Evolutionary conservation across 2,797 vertebrate genomes (phyloP).

Genomic region (Masticophis lateralis): DNA sequence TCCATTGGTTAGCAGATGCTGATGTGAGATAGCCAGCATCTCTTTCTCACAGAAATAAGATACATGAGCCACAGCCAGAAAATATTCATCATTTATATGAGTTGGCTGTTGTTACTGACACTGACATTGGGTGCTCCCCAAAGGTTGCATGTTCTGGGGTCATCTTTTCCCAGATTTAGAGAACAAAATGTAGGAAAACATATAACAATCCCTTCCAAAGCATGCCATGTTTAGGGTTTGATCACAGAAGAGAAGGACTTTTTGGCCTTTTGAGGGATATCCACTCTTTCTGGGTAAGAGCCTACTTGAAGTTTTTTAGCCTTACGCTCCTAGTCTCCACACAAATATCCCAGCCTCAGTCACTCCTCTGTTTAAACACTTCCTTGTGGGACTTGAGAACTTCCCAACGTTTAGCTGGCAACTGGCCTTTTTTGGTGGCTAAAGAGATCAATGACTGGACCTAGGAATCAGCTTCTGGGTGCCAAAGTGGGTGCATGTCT

Average conservation of each 20-base stretch:
- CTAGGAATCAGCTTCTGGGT: slow-evolving; percentile 38
- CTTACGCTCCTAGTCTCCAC: background rate
- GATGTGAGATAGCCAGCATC: background rate
- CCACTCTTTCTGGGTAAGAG: background rate
- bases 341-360: background rate
- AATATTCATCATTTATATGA: slow-evolving; percentile 11
- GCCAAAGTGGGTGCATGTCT: slow-evolving; percentile 27
- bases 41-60: background rate
- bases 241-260: background rate
- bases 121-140: background rate
- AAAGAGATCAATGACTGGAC: slow-evolving; percentile 5
- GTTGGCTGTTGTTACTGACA: slow-evolving; percentile 16
- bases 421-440: slow-evolving; percentile 47
- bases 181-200: background rate
- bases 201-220: background rate
- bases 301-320: background rate
- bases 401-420: slow-evolving; percentile 30
- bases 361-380: slow-evolving; percentile 8
- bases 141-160: slow-evolving; percentile 24
- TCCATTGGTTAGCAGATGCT: background rate
- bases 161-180: background rate
- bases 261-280: background rate
- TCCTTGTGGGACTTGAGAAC: slow-evolving; percentile 10
- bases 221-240: slow-evolving; percentile 4
- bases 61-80: background rate